These are phyloP conservation scores for Pseudolaguvia tuberculata DNA, from an alignment of 2,113 vertebrate species.

Conservation along the genomic window DNA sequence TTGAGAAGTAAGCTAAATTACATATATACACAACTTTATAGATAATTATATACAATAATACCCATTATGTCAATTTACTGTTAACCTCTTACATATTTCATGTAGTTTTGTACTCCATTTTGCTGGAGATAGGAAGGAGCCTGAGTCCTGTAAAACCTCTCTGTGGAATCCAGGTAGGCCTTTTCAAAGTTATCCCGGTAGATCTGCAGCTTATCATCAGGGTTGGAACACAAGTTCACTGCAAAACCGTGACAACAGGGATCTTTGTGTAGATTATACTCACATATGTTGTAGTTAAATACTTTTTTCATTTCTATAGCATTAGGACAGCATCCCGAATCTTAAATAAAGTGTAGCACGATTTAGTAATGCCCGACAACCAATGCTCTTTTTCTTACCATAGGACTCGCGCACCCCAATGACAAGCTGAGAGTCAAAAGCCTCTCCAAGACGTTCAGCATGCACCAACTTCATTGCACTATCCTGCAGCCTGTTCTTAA, in stretches of 20 bases:
- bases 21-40: too few relatives aligned
- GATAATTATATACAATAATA: background rate
- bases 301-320: background rate
- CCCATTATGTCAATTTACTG: too few relatives aligned
- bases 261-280: background rate
- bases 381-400: slow-evolving; percentile 71
- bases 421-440: slow-evolving; percentile 98
- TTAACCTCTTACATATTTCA: slow-evolving; percentile 93
- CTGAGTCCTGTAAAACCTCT: slow-evolving; percentile 98
- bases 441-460: slow-evolving; percentile 92
- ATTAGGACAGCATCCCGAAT: background rate
- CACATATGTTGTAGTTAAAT: background rate
- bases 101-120: slow-evolving; percentile 98
- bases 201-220: slow-evolving; percentile 98
- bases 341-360: background rate
- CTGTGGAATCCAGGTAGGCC: slow-evolving; percentile 96
- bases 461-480: slow-evolving; percentile 99
- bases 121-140: slow-evolving; percentile 97
- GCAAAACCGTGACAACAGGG: slow-evolving; percentile 30
- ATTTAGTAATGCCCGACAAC: background rate
- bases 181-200: slow-evolving; percentile 99
- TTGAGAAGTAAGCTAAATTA: too few relatives aligned
- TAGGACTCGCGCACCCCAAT: slow-evolving; percentile 97
- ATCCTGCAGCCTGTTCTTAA: slow-evolving; percentile 94
- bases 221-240: slow-evolving; percentile 99